Base-by-base conservation (phyloP, 2,888 invertebrate species). In the Griposia aprilina region DNA sequence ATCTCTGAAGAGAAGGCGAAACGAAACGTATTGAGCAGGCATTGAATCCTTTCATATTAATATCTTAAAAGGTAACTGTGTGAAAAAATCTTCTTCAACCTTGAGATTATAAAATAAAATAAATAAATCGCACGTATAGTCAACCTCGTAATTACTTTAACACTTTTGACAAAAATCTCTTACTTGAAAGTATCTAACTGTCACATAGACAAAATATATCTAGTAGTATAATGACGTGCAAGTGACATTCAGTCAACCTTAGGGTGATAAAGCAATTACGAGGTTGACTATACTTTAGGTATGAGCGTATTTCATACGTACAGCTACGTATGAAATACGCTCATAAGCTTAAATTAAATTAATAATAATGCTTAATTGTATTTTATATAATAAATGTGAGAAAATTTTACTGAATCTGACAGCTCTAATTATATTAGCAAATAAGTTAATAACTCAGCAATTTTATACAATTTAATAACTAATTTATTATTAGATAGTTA, bases 1-100 rank as follows among this genome's bases (percentile, higher is more conserved):
- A 85, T 85, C 85, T 87, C 45, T 84, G 72, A 30, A 41, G 17
- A n/a, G 13, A 50, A 63, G 8, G 1, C 2, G 52, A 57, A 41
- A 85, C 80, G 69, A 74, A 79, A 74, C 10, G 63, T 63, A 36
- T 76, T 30, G 30, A 74, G 41, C 72, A 50, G 41, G 41, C 41
- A 41, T 41, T 41, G 2, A 41, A 41, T 41, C 41, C 7, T 20
- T 63, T 76, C 45, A 72, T 67, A 15, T 20, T 26, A 2, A 5
- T 57, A 70, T 66, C 30, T 55, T 48, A 55, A 26, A 52, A 15
- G 10, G 11, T 66, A 17, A 74, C 3, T 73, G 17, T 23, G 20
- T 70, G 36, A n/a, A 48, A n/a, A 13, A 60, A 71, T 60, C 3
- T 68, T 74, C 67, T 50, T 50, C 17, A 11, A n/a, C 13, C 11